Conservation (phyloP, 2,113 vertebrate species). For the Cygnus atratus region DNA sequence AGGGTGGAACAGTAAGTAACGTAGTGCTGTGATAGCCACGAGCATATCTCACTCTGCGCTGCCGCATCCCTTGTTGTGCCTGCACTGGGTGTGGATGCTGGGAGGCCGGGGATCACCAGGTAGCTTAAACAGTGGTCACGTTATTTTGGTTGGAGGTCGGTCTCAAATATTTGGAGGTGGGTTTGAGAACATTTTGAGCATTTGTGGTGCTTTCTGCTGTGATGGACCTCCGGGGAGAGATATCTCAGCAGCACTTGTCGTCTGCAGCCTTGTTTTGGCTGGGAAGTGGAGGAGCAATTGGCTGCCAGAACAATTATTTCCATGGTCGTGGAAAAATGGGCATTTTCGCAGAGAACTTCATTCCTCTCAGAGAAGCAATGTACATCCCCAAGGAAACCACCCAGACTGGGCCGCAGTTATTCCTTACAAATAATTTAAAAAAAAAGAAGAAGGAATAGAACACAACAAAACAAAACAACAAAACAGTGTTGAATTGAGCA, state of each 20-base stretch:
- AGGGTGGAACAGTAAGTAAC: slow-evolving; percentile 70
- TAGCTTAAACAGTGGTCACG: rapidly evolving
- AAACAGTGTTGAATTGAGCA: slow-evolving; percentile 36
- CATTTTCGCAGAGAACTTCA: background rate
- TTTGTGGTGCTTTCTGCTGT: rapidly evolving
- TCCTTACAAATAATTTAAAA: background rate
- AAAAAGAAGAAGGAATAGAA: background rate
- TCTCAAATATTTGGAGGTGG: background rate
- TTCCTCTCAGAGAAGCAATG: background rate
- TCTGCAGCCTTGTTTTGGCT: background rate
- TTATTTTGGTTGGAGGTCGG: background rate
- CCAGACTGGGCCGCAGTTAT: background rate
- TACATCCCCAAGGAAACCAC: background rate
- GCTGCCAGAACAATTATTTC: background rate
- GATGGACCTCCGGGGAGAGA: background rate
- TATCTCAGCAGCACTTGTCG: background rate
- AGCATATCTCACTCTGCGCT: slow-evolving; percentile 23
- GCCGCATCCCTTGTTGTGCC: background rate
- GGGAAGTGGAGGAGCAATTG: background rate
- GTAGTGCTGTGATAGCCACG: slow-evolving; percentile 50
- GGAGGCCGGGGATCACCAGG: background rate
- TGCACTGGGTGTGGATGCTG: rapidly evolving
- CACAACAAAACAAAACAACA: background rate
- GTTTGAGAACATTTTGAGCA: background rate
- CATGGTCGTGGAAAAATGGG: rapidly evolving